phyloP scores from a whole-genome alignment of 2,888 invertebrate genomes.

The Acronicta leporina region DNA sequence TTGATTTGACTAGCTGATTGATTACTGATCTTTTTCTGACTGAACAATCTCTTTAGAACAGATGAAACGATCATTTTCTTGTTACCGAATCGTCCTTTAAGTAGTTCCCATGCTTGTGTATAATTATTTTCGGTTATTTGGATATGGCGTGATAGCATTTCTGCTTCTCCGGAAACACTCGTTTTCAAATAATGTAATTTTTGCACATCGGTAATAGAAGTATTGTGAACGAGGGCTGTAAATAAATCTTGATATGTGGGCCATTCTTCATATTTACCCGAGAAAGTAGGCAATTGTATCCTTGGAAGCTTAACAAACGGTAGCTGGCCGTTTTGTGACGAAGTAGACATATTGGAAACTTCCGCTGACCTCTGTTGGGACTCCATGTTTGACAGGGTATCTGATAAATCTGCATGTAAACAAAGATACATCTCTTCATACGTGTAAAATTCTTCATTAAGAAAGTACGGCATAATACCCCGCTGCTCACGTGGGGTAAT shows the following conservation, averaged over 20 bases:
- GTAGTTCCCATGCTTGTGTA: slow-evolving; percentile 5
- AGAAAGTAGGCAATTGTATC: slow-evolving; percentile 38
- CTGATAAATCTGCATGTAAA: slow-evolving; percentile 20
- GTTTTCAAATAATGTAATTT: slow-evolving; percentile 1
- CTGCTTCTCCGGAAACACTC: not conserved
- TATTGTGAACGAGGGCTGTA: not conserved
- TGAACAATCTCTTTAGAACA: too few relatives aligned
- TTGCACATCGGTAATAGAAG: slow-evolving; percentile 15
- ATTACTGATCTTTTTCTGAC: too few relatives aligned
- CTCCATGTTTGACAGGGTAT: slow-evolving; percentile 4
- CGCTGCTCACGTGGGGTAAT: slow-evolving; percentile 20
- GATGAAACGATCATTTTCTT: slow-evolving; percentile 2
- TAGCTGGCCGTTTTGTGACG: not conserved
- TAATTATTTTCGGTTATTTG: slow-evolving; percentile 2
- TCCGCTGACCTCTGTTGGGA: not conserved
- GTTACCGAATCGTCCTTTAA: slow-evolving; percentile 5
- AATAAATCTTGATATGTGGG: slow-evolving; percentile 38
- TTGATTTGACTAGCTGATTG: slow-evolving; percentile 37
- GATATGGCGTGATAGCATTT: not conserved
- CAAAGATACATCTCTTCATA: slow-evolving; percentile 38
- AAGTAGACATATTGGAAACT: not conserved
- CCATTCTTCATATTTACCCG: slow-evolving; percentile 34
- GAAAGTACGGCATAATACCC: slow-evolving; percentile 34
- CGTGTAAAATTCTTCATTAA: slow-evolving; percentile 41
- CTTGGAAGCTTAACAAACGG: slow-evolving; percentile 22